Evolutionary conservation across 2,797 vertebrate genomes (phyloP), one percentile per base, ranked within the genome.

Genomic region (Crypturellus tataupa): DNA sequence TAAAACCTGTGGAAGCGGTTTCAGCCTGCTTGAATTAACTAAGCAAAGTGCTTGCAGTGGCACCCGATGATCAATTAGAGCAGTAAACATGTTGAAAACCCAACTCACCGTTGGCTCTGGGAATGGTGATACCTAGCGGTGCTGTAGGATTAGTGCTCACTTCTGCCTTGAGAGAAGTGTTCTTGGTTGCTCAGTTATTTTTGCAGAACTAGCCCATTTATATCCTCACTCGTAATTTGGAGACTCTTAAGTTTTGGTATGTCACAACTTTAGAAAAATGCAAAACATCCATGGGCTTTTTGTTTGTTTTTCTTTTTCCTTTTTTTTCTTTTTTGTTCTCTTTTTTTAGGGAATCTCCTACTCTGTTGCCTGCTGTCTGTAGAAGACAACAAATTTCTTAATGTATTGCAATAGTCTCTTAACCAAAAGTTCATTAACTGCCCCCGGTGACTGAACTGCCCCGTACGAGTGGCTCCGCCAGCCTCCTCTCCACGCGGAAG

Each of bases 391-490:
- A 76, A 2, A 35, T 77, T 78, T 85, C 29, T 73, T 87, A 24
- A 31, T 40, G 25, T 63, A 25, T 62, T 87, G 46, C 31, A 87
- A 46, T 76, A 84, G 80, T 90, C 37, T 65, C n/a, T 86, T 86
- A 75, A 80, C 85, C 69, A 91, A 88, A 94, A 94, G 56, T 92
- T 94, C 94, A 93, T 93, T 95, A 95, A 91, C 92, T 94, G 42
- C 71, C 35, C 46, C 62, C 42, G 89, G 35, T 87, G 96, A 91
- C 71, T 89, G 83, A 93, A 65, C 85, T 82, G 64, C 70, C 68
- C 62, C 85, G 71, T 55, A 87, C 88, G 86, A 93, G 77, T 76
- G 80, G 80, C 64, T 84, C 2, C 49, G 60, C 76, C 82, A 70
- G 31, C 13, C 70, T 71, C 58, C 42, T 44, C 15, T 44, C 42